A percentile compares a stretch with the other conserved stretches of the same genome.
These are phyloP conservation scores for Girardia tigrina DNA, from an alignment of 2,888 invertebrate genomes.

Conservation along the genomic window DNA sequence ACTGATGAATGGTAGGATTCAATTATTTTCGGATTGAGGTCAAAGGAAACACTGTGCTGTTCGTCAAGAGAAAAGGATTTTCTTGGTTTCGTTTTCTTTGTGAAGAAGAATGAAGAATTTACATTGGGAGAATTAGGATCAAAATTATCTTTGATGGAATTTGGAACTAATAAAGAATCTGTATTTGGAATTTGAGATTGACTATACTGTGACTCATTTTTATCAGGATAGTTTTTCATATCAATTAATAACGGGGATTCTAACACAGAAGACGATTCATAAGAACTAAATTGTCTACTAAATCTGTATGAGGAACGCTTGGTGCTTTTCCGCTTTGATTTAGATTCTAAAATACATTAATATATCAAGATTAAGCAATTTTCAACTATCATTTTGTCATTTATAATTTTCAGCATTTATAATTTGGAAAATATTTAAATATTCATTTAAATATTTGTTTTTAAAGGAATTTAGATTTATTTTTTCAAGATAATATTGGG, in stretches of 20 bases:
- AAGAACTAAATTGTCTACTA: not conserved
- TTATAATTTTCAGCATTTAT: too few species aligned
- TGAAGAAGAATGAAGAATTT: not conserved
- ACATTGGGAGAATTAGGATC: not conserved
- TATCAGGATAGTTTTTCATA: not conserved
- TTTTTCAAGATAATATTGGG: too few species aligned
- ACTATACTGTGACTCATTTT: not conserved
- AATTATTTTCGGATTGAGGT: not conserved
- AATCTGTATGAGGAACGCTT: conserved; percentile 1
- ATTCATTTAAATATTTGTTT: too few species aligned
- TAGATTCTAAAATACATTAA: not conserved
- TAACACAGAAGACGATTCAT: not conserved
- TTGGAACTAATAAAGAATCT: not conserved
- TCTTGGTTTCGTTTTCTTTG: conserved; percentile 10
- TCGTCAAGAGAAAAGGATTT: not conserved
- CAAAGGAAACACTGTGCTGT: not conserved
- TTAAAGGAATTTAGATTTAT: too few species aligned
- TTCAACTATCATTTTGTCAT: too few species aligned
- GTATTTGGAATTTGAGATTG: not conserved
- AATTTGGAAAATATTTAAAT: too few species aligned
- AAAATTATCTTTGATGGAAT: not conserved
- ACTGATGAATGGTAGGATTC: conserved; percentile 4
- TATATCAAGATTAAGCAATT: too few species aligned
- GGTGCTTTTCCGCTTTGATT: not conserved
- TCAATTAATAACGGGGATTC: not conserved